A percentile compares a stretch with the other conserved stretches of the same genome.
These are phyloP conservation scores for Phoxinus phoxinus DNA, from an alignment of 2,113 vertebrate species.

Conservation along the genomic window DNA sequence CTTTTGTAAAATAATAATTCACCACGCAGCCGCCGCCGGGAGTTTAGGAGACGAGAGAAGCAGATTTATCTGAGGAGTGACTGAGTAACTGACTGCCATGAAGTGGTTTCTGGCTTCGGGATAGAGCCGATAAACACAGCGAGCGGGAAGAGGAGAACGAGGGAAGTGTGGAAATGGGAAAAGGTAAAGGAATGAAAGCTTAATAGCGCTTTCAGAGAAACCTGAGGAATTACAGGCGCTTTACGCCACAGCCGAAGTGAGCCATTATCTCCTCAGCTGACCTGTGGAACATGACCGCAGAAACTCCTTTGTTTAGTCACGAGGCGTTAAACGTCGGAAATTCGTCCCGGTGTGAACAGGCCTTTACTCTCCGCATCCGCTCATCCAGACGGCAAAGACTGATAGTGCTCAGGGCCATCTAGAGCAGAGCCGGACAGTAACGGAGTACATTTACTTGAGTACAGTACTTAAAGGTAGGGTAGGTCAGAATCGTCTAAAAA, in stretches of 20 bases:
- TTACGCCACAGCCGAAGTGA: not conserved
- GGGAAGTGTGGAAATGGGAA: not conserved
- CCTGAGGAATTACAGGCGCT: conserved; percentile 8
- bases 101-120: conserved; percentile 26
- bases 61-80: not conserved
- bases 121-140: not conserved
- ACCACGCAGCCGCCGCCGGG: not conserved
- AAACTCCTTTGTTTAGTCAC: too few relatives aligned
- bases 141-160: too few relatives aligned
- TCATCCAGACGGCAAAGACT: too few relatives aligned
- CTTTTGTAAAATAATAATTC: conserved; percentile 12
- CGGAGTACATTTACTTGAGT: too few relatives aligned
- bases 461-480: too few relatives aligned
- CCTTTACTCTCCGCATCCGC: too few relatives aligned
- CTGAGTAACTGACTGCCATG: not conserved
- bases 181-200: not conserved
- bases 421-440: too few relatives aligned
- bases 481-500: too few relatives aligned
- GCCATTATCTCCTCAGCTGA: not conserved
- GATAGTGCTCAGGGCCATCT: too few relatives aligned
- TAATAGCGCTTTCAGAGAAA: conserved; percentile 28
- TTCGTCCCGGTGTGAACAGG: too few relatives aligned
- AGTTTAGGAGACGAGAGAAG: not conserved
- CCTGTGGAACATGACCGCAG: not conserved
- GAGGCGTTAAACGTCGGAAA: too few relatives aligned